Percentiles rank a stretch among this genome's conserved stretches.
Evolutionary conservation across 2,113 vertebrate genomes (phyloP).

Genomic region (Urocynchramus pylzowi): DNA sequence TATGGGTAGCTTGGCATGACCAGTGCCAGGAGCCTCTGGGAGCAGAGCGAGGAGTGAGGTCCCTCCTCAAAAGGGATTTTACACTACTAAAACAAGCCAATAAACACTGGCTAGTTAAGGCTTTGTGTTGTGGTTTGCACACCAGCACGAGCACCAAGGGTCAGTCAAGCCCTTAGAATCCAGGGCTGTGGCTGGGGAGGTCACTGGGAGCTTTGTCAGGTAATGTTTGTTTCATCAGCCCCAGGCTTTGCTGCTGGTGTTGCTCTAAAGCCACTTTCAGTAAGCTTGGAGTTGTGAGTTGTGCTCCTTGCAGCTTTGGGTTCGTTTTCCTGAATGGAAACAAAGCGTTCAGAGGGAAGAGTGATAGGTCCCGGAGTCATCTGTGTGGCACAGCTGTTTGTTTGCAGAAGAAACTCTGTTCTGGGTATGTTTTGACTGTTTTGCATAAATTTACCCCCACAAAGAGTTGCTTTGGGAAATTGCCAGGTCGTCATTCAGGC

Average conservation of each 20-base stretch:
- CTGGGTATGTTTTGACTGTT: neutral
- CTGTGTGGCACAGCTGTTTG: neutral
- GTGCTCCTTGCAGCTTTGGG: neutral
- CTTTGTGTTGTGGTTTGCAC: rapidly evolving
- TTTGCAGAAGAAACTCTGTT: neutral
- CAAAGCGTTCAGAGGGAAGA: neutral
- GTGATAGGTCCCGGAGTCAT: neutral
- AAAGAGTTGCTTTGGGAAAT: neutral
- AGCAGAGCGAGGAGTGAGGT: rapidly evolving
- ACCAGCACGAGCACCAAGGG: rapidly evolving
- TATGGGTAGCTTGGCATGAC: neutral
- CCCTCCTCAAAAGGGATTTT: neutral
- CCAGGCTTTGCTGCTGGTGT: neutral
- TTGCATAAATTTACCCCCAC: neutral
- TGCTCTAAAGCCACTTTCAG: rapidly evolving
- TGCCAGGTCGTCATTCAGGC: neutral
- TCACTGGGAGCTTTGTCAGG: rapidly evolving
- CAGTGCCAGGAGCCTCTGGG: rapidly evolving
- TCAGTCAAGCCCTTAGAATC: neutral
- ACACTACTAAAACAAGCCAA: neutral
- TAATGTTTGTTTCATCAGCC: neutral
- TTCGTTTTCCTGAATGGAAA: neutral
- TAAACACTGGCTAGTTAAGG: rapidly evolving
- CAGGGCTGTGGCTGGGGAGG: neutral
- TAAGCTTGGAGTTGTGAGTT: neutral